These are phyloP conservation scores for Loriculus beryllinus DNA, from an alignment of 2,797 vertebrate genomes.

Conservation along the genomic window DNA sequence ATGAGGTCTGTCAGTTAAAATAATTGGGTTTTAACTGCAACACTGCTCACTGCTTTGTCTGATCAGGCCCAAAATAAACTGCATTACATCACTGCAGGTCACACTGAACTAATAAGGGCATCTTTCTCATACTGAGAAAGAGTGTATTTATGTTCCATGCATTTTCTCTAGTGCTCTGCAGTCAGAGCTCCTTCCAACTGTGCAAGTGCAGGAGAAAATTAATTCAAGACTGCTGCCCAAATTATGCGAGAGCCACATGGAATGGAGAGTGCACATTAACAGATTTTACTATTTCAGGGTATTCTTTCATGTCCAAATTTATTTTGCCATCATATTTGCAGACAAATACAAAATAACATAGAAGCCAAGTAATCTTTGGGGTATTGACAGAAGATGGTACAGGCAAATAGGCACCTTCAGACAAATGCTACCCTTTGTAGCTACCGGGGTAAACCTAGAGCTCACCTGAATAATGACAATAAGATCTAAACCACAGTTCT, in stretches of 20 bases:
- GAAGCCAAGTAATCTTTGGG: neutral
- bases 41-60: slow-evolving; percentile 14
- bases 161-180: neutral
- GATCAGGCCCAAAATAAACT: slow-evolving; percentile 49
- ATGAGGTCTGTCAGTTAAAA: slow-evolving; percentile 27
- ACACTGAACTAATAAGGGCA: slow-evolving; percentile 4
- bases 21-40: slow-evolving; percentile 10
- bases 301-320: slow-evolving; percentile 12
- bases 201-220: slow-evolving; percentile 18
- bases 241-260: slow-evolving; percentile 15
- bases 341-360: slow-evolving; percentile 18
- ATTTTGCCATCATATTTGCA: slow-evolving; percentile 20
- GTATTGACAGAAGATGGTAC: neutral
- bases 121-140: neutral
- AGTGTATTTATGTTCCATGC: neutral
- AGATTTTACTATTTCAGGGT: slow-evolving; percentile 43
- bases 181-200: slow-evolving; percentile 5
- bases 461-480: neutral
- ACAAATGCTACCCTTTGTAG: neutral
- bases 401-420: neutral
- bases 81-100: slow-evolving; percentile 25
- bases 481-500: neutral
- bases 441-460: neutral
- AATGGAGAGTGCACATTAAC: slow-evolving; percentile 17
- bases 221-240: slow-evolving; percentile 24